Percentiles rank a stretch among this genome's conserved stretches.
These are phyloP conservation scores for Branchipolynoe longqiensis DNA, from an alignment of 2,888 invertebrate species.

Conservation along the genomic window DNA sequence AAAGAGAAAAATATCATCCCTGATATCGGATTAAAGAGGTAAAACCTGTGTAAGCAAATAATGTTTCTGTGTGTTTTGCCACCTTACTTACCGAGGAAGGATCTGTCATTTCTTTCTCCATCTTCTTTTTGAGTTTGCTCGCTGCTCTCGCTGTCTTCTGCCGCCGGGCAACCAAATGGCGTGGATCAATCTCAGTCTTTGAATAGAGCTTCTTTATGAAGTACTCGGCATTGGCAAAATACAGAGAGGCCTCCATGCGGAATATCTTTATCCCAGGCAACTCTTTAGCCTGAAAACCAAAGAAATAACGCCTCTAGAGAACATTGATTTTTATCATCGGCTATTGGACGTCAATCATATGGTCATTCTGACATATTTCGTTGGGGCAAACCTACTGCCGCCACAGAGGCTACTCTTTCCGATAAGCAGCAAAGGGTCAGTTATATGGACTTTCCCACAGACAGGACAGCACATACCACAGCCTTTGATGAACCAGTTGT, in stretches of 20 bases:
- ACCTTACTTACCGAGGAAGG: conserved; percentile 25
- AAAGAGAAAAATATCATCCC: too few species aligned
- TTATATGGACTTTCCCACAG: too few species aligned
- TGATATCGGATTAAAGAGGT: too few species aligned
- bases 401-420: too few species aligned
- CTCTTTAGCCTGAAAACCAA: conserved; percentile 73
- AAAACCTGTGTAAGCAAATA: neutral
- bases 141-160: conserved; percentile 45
- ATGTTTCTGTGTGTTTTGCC: too few species aligned
- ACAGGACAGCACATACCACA: too few species aligned
- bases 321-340: too few species aligned
- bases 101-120: conserved; percentile 6
- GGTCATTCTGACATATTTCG: too few species aligned
- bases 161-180: conserved; percentile 68
- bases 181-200: conserved; percentile 75
- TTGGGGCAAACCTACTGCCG: too few species aligned
- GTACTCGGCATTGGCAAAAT: conserved; percentile 83
- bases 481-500: too few species aligned
- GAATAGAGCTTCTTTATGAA: conserved; percentile 80
- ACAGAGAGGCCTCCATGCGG: conserved; percentile 83
- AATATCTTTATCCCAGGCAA: conserved; percentile 82
- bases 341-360: too few species aligned
- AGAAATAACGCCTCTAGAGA: neutral
- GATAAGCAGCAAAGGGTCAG: too few species aligned
- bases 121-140: conserved; percentile 2